Evolutionary conservation across 35 echinoderm and acorn worm species (phyloP).

Genomic region (Lytechinus pictus): DNA sequence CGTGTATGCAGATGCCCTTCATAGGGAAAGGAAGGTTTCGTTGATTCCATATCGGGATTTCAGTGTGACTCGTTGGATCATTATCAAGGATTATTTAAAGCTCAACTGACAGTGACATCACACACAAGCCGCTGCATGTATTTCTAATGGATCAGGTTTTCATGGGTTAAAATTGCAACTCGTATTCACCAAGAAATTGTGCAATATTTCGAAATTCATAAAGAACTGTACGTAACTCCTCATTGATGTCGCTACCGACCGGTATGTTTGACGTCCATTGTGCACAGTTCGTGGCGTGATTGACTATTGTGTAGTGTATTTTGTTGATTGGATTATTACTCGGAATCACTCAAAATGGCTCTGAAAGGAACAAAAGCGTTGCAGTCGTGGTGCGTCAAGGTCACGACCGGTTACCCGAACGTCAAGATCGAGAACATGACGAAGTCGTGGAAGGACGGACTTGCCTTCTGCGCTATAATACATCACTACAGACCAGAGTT

Average conservation of each 20-base stretch:
- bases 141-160: neutral
- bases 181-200: neutral
- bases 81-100: neutral
- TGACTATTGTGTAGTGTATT: neutral
- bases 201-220: neutral
- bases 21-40: neutral
- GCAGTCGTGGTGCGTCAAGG: constrained; percentile 78
- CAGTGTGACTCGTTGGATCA: neutral
- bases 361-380: constrained; percentile 86
- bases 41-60: neutral
- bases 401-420: constrained; percentile 86
- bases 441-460: constrained; percentile 90
- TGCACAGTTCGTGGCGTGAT: neutral
- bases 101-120: neutral
- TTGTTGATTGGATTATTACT: neutral
- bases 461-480: constrained; percentile 97
- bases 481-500: constrained; percentile 94
- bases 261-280: neutral
- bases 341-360: constrained; percentile 51
- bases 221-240: neutral
- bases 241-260: neutral
- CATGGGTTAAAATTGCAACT: neutral
- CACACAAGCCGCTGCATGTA: neutral
- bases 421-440: constrained; percentile 95
- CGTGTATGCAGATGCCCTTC: neutral